phyloP scores from a whole-genome alignment of 2,113 vertebrate species.

The Leiothrix lutea region DNA sequence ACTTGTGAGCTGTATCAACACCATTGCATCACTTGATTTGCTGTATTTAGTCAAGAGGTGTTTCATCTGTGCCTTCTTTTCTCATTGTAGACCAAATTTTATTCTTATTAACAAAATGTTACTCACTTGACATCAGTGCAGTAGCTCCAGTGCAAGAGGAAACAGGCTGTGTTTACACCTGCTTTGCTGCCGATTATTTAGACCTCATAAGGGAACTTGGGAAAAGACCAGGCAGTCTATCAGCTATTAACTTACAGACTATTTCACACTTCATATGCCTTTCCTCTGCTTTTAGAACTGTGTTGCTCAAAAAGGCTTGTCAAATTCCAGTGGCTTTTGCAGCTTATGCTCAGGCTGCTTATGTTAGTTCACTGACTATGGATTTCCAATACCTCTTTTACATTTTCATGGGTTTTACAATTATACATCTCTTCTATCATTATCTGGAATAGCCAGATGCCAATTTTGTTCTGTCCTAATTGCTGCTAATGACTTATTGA shows the following conservation, averaged over 20 bases:
- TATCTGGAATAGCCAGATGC: background rate
- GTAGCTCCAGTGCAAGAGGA: background rate
- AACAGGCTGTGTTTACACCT: background rate
- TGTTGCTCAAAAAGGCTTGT: background rate
- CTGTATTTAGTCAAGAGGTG: background rate
- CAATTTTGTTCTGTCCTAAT: conserved; percentile 22
- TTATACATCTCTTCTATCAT: background rate
- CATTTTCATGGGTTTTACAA: background rate
- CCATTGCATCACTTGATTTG: background rate
- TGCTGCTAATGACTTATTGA: conserved; percentile 1
- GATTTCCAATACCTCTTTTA: conserved; percentile 31
- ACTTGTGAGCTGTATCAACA: background rate
- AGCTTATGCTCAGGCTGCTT: background rate
- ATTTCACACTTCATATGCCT: background rate
- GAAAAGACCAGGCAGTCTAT: background rate
- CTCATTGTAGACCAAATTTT: background rate
- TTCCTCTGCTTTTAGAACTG: background rate
- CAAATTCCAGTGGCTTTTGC: conserved; percentile 13
- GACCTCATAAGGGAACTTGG: background rate
- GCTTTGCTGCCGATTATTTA: background rate
- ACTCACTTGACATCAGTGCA: background rate
- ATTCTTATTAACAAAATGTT: background rate
- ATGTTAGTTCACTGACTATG: background rate
- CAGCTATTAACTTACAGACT: background rate
- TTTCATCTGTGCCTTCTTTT: background rate